Evolutionary conservation across 1,140 invertebrate genomes (phyloP), one percentile per base, ranked within the genome.

Genomic region (Pseudomyrmex sp.): DNA sequence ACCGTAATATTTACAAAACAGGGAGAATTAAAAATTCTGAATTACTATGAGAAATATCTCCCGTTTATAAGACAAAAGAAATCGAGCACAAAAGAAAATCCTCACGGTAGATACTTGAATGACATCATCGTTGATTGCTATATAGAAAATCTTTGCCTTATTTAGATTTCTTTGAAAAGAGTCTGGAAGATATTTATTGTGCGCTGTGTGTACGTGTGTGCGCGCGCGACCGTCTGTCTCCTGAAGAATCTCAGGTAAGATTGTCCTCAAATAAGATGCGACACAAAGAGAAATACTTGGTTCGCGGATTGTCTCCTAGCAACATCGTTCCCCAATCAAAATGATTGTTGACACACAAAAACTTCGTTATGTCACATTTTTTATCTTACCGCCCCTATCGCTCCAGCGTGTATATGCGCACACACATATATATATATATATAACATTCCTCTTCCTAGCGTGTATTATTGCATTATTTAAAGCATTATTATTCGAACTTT

Each of bases 101-200:
- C 50, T 69, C 18, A 4, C 54, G 23, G 48, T 50, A 69, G 20
- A 75, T 46, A 48, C 52, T 18, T 61, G 48, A 77, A 54, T 69
- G 50, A 73, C 23, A 58, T 52, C 82, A 82, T 72, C 15, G 62
- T 54, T 26, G 63, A 77, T 68, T 65, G 62, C 59, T 50, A 75
- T 63, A 61, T 48, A 75, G 61, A 69, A 75, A 35, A 23, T 9
- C n/a, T 35, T 26, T 63, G 26, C 48, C 65, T 75, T n/a, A 54
- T 35, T 35, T 50, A 54, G 13, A 73, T 62, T 58, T 73, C 66
- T 58, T 62, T 68, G 61, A 44, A 77, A 82, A 59, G 68, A 50
- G 23, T 66, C 46, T 72, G 85, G 72, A 73, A 73, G 83, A 87
- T 82, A 74, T 87, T 87, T 87, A 87, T 87, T 84, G 86, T 84